A percentile compares a stretch with the other conserved stretches of the same genome.
phyloP scores from a whole-genome alignment of 23 tunicate genomes.

The Trididemnum clinides region DNA sequence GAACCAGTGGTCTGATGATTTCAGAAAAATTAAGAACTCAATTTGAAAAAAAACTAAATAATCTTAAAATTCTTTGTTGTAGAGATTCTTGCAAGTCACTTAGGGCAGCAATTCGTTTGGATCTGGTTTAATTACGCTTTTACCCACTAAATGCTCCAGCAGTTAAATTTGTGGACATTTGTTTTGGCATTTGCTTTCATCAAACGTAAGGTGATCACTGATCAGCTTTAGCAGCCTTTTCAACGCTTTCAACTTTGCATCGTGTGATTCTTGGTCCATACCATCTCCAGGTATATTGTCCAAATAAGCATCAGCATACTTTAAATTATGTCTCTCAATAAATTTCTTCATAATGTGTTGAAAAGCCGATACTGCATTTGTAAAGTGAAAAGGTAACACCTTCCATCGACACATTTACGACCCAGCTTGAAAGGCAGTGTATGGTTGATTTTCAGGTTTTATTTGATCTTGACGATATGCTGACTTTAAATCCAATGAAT shows the following conservation, averaged over 20 bases:
- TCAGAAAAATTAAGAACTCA: constrained; percentile 4
- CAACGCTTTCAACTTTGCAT: not conserved
- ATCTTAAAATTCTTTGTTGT: not conserved
- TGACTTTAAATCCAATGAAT: constrained; percentile 13
- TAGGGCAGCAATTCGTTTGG: not conserved
- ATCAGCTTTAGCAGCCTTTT: not conserved
- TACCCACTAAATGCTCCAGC: not conserved
- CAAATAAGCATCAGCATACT: not conserved
- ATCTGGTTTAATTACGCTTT: not conserved
- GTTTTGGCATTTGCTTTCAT: not conserved
- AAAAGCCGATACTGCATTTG: constrained; percentile 28
- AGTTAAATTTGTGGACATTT: not conserved
- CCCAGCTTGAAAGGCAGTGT: constrained; percentile 18
- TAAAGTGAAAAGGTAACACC: constrained; percentile 1
- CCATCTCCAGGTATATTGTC: constrained; percentile 17
- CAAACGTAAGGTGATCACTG: not conserved
- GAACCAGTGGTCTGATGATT: not conserved
- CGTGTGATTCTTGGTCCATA: not conserved
- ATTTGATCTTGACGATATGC: constrained; percentile 8
- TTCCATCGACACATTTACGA: not conserved
- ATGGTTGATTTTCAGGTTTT: not conserved
- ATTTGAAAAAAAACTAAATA: not conserved
- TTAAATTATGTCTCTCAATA: not conserved
- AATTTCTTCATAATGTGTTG: not conserved
- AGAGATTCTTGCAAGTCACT: not conserved